Evolutionary conservation across 2,888 invertebrate genomes (phyloP).

Genomic region (Mesoligia furuncula): DNA sequence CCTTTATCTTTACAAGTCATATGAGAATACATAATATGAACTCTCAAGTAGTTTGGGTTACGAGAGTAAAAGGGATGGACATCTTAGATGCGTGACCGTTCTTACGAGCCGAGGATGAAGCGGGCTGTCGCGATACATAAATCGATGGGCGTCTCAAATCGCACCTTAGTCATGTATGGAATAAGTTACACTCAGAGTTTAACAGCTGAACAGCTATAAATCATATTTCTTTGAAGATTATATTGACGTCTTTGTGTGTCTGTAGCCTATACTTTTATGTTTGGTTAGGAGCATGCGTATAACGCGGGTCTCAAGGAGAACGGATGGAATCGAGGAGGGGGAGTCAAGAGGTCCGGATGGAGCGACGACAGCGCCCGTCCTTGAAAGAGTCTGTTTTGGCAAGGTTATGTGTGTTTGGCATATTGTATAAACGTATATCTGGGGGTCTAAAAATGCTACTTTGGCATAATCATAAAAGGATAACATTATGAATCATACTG

Average conservation of each 20-base stretch:
- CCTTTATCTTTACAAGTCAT: constrained; percentile 63
- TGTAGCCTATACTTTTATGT: constrained; percentile 42
- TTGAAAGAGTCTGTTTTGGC: constrained; percentile 79
- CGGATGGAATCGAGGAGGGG: constrained; percentile 67
- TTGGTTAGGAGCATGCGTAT: constrained; percentile 76
- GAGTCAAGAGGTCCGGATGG: constrained; percentile 75
- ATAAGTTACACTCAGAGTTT: constrained; percentile 55
- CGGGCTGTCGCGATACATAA: constrained; percentile 71
- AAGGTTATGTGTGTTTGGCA: constrained; percentile 75
- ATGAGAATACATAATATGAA: constrained; percentile 65
- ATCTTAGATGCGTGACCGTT: constrained; percentile 78
- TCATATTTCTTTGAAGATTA: constrained; percentile 71
- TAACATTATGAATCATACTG: no score
- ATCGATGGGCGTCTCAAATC: constrained; percentile 69
- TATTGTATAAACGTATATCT: constrained; percentile 7
- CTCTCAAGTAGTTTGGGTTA: constrained; percentile 65
- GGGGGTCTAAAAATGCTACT: no score
- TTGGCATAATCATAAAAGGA: no score
- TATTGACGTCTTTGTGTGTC: constrained; percentile 69
- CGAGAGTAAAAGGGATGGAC: constrained; percentile 73
- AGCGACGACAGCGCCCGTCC: constrained; percentile 74
- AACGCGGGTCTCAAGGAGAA: constrained; percentile 61
- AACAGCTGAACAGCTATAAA: constrained; percentile 70
- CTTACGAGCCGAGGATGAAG: constrained; percentile 79
- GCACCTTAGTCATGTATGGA: constrained; percentile 52